A percentile compares a stretch with the other conserved stretches of the same genome.
Conservation (phyloP, 1,140 invertebrate species). For the Trissolcus basalis region DNA sequence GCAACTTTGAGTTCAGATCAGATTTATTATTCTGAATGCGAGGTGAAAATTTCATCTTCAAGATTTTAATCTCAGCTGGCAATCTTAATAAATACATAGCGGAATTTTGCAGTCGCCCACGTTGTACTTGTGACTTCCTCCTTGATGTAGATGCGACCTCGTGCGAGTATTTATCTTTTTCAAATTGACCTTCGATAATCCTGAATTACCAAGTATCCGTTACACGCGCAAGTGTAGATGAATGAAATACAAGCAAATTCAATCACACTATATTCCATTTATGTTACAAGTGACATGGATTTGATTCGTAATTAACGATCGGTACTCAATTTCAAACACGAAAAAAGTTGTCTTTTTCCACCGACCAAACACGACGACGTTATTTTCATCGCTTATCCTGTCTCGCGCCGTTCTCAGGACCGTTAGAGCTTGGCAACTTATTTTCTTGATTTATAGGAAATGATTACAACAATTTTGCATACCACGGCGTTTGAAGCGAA, state of each 20-base stretch:
- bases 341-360: neutral
- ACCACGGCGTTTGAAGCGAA: neutral
- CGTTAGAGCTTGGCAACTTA: conserved; percentile 3
- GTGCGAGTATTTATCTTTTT: conserved; percentile 39
- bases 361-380: conserved; percentile 1
- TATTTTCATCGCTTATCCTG: conserved; percentile 22
- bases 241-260: conserved; percentile 33
- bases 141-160: conserved; percentile 43
- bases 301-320: conserved; percentile 46
- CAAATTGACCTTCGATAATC: conserved; percentile 54
- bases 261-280: conserved; percentile 35
- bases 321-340: conserved; percentile 6
- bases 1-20: no score
- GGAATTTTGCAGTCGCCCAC: conserved; percentile 47
- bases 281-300: conserved; percentile 21
- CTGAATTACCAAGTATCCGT: conserved; percentile 44
- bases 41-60: no score
- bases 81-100: conserved; percentile 51
- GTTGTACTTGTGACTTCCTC: conserved; percentile 36
- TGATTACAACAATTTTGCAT: no score
- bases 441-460: neutral
- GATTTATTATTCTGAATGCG: no score
- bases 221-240: conserved; percentile 18
- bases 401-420: neutral
- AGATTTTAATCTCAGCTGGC: conserved; percentile 23